Conservation (phyloP, 2,888 invertebrate species). For the Sinelater perroti region DNA sequence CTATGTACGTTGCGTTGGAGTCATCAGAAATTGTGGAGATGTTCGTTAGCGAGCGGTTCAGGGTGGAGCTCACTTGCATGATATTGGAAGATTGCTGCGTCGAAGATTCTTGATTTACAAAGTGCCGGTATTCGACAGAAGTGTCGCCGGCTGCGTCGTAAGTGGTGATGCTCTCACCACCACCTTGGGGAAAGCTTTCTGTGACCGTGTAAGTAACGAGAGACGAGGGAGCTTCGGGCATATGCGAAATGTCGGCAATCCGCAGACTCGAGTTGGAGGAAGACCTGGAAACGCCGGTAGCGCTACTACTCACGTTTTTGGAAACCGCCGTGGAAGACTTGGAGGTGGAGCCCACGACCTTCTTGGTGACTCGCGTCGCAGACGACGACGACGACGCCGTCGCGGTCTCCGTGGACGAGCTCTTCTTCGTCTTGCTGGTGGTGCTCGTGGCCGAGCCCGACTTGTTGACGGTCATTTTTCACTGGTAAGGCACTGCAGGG, state of each 20-base stretch:
- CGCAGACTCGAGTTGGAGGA: conserved; percentile 57
- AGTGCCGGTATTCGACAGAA: conserved; percentile 58
- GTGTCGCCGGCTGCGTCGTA: conserved; percentile 54
- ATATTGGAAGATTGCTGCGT: conserved; percentile 50
- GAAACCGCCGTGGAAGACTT: conserved; percentile 38
- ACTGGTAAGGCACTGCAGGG: conserved; percentile 4
- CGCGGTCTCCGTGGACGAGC: conserved; percentile 37
- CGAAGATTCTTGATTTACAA: conserved; percentile 51
- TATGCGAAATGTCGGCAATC: conserved; percentile 59
- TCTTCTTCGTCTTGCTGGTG: conserved; percentile 50
- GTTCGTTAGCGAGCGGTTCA: conserved; percentile 56
- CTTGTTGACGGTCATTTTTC: conserved; percentile 55
- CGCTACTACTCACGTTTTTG: conserved; percentile 16
- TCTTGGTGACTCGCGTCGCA: conserved; percentile 42
- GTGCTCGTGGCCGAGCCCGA: conserved; percentile 45
- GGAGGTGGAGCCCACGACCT: conserved; percentile 39
- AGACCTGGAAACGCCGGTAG: conserved; percentile 50
- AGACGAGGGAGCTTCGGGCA: conserved; percentile 52
- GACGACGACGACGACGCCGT: conserved; percentile 45
- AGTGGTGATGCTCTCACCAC: conserved; percentile 58
- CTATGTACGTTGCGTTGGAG: conserved; percentile 57
- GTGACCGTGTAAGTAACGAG: conserved; percentile 57
- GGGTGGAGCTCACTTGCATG: conserved; percentile 56
- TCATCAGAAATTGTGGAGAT: conserved; percentile 50
- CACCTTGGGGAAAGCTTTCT: conserved; percentile 55